Base-by-base conservation (phyloP, 1,140 invertebrate genomes). In the Aphelenchoides avenae region DNA sequence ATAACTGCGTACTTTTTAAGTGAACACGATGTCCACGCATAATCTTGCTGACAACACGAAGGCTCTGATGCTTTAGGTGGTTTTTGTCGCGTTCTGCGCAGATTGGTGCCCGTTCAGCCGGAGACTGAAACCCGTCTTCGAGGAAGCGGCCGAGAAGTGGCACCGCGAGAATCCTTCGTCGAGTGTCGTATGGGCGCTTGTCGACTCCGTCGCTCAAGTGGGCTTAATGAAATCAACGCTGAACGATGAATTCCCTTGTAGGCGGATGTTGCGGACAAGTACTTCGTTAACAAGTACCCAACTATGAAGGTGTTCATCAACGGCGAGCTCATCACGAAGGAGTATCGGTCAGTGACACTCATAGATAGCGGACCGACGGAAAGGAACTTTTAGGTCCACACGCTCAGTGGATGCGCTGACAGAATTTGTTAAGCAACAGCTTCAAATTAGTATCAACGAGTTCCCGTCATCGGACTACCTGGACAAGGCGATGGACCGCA, bases 241-340 rank as follows among this genome's bases (percentile, higher is more conserved):
- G n/a, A n/a, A n/a, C n/a, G n/a, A n/a, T n/a, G n/a, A n/a, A n/a
- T n/a, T n/a, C n/a, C n/a, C n/a, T 61, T 73, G 75, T 46, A 70
- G 88, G 87, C 82, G 95, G 97, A 82, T 91, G 93, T 42, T 95
- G 93, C 20, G 78, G 98, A 48, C 96, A 98, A 82, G 79, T 98
- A 36, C 87, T 96, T 73, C 84, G 89, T 43, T 91, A 95, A 85
- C 91, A 94, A 5, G 84, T 91, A 73, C 84, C 87, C 5, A 95
- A 98, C 80, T 84, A 87, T 74, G 94, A 99, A 80, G 96, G 94
- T 70, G 83, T 77, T 75, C 48, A 75, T 77, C 15, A 75, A 75
- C 56, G 72, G 72, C 31, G 72, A 77, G 27, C 60, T 77, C 6
- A 71, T 77, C 33, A 50, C 43, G 5, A 74, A 77, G 33, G 72